Evolutionary conservation across 1,140 invertebrate species (phyloP).

Genomic region (Neodiprion virginianus): DNA sequence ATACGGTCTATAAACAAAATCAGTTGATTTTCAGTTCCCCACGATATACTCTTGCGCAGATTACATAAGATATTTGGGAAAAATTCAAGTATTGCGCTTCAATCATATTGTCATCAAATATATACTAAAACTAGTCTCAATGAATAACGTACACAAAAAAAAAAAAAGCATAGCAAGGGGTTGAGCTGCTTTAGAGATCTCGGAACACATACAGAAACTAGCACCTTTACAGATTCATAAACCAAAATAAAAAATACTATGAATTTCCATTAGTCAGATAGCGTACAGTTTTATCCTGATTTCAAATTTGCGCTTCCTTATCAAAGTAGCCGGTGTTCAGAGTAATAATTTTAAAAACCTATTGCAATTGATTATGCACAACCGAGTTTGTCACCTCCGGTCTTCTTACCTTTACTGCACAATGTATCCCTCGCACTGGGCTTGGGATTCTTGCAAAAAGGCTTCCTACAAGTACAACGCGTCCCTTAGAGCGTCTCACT

Average conservation of each 20-base stretch:
- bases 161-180: too few relatives aligned
- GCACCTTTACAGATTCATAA: not conserved
- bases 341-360: not conserved
- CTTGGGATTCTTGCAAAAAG: slow-evolving; percentile 78
- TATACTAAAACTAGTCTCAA: too few relatives aligned
- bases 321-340: not conserved
- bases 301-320: slow-evolving; percentile 3
- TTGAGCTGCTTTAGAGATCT: too few relatives aligned
- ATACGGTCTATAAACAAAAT: too few relatives aligned
- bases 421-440: slow-evolving; percentile 80
- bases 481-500: slow-evolving; percentile 75
- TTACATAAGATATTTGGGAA: too few relatives aligned
- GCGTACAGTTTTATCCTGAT: slow-evolving; percentile 4
- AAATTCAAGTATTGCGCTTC: too few relatives aligned
- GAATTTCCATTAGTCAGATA: slow-evolving; percentile 2
- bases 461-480: slow-evolving; percentile 71
- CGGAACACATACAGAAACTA: too few relatives aligned
- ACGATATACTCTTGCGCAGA: too few relatives aligned
- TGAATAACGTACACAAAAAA: too few relatives aligned
- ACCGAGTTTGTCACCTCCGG: slow-evolving; percentile 19
- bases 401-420: slow-evolving; percentile 67
- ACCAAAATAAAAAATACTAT: slow-evolving; percentile 3
- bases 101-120: too few relatives aligned
- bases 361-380: not conserved
- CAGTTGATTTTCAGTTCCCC: too few relatives aligned